phyloP scores from a whole-genome alignment of 2,888 invertebrate species.

The Syritta pipiens region DNA sequence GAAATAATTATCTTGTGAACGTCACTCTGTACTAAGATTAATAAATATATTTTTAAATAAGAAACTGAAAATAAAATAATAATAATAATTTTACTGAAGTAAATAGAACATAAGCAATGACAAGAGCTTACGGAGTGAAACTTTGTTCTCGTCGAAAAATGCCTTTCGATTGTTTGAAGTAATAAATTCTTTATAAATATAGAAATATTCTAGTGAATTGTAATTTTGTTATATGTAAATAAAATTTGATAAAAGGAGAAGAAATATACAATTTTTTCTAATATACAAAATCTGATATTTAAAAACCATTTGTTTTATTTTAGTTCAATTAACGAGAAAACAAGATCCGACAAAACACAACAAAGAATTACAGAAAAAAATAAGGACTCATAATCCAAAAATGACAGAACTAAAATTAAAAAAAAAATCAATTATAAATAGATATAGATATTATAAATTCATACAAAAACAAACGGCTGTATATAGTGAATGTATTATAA shows the following conservation, averaged over 20 bases:
- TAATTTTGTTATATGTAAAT: conserved; percentile 51
- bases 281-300: conserved; percentile 7
- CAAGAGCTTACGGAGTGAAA: conserved; percentile 55
- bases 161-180: conserved; percentile 51
- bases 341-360: no score
- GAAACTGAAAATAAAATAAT: not conserved
- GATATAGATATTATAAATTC: conserved; percentile 39
- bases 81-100: conserved; percentile 1
- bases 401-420: conserved; percentile 6
- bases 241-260: conserved; percentile 5
- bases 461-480: conserved; percentile 66
- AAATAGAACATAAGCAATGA: conserved; percentile 19
- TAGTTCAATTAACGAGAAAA: no score
- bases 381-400: conserved; percentile 19
- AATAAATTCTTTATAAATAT: conserved; percentile 10
- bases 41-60: conserved; percentile 16
- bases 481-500: conserved; percentile 70
- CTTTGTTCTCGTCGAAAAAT: conserved; percentile 46
- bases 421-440: conserved; percentile 43
- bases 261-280: conserved; percentile 4
- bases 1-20: not conserved
- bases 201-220: conserved; percentile 30
- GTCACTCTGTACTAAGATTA: conserved; percentile 23
- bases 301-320: conserved; percentile 14
- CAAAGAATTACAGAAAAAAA: conserved; percentile 12